A percentile compares a stretch with the other conserved stretches of the same genome.
These are phyloP conservation scores for Eurytoma adleriae DNA, from an alignment of 2,888 invertebrate genomes.

Conservation along the genomic window DNA sequence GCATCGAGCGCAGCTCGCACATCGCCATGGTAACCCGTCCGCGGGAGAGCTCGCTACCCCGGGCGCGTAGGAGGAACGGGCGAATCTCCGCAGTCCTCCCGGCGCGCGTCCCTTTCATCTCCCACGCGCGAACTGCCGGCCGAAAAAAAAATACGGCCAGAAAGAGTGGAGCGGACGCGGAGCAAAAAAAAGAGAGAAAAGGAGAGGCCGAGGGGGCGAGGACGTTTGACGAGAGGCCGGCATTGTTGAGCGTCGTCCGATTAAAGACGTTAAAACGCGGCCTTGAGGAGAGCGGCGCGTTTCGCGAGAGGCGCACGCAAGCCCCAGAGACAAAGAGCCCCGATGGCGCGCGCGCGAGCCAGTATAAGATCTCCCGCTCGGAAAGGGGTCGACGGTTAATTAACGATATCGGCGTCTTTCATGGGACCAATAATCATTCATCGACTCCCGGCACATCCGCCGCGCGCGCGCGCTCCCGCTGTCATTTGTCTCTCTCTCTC, in stretches of 20 bases:
- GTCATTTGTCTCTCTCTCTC: not conserved
- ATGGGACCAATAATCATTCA: constrained; percentile 62
- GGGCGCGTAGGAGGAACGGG: not conserved
- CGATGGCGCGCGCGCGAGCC: not conserved
- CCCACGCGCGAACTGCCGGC: constrained; percentile 17
- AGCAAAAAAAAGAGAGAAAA: not conserved
- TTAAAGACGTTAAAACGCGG: constrained; percentile 40
- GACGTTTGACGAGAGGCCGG: constrained; percentile 36
- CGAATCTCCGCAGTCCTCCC: not conserved
- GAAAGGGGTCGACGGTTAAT: constrained; percentile 60
- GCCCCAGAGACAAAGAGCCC: constrained; percentile 9
- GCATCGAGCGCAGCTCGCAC: constrained; percentile 19
- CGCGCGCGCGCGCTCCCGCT: not conserved
- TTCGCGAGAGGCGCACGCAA: constrained; percentile 5
- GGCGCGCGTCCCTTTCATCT: constrained; percentile 28
- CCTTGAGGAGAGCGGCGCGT: constrained; percentile 29
- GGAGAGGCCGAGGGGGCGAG: constrained; percentile 5
- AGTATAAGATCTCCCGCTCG: constrained; percentile 35
- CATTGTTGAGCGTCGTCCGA: constrained; percentile 39
- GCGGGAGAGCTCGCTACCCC: not conserved
- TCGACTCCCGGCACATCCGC: constrained; percentile 33
- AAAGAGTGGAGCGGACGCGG: constrained; percentile 1
- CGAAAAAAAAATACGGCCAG: not conserved
- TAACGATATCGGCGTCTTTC: constrained; percentile 62
- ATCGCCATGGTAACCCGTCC: constrained; percentile 29